phyloP scores from a whole-genome alignment of 2,797 vertebrate species.

The Lemur catta region DNA sequence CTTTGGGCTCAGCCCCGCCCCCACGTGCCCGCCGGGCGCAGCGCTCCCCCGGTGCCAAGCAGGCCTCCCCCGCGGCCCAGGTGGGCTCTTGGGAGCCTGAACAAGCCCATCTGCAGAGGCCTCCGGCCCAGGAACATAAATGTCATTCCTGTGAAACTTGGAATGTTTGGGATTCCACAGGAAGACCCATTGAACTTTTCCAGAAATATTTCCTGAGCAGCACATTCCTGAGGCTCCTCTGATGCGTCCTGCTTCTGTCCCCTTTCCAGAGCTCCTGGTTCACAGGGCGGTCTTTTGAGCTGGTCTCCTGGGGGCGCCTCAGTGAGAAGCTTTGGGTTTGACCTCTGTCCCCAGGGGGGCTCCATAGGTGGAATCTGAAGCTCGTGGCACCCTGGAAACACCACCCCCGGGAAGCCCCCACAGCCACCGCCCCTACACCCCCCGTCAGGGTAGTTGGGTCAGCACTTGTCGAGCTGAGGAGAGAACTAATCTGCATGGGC shows the following conservation, averaged over 20 bases:
- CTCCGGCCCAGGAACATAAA: neutral
- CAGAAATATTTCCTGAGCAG: constrained; percentile 32
- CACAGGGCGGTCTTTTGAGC: neutral
- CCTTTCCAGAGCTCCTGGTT: neutral
- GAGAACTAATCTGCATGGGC: neutral
- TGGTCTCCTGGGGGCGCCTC: neutral
- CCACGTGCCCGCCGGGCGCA: accelerated
- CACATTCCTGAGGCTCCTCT: constrained; percentile 40
- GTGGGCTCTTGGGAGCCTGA: neutral
- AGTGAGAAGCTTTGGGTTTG: neutral
- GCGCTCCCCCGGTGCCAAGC: accelerated
- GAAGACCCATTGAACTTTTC: constrained; percentile 8
- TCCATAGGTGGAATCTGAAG: neutral
- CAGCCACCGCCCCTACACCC: neutral
- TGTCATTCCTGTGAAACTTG: neutral
- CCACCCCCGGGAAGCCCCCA: neutral
- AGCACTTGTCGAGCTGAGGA: neutral
- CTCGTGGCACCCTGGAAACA: accelerated
- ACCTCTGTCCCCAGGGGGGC: neutral
- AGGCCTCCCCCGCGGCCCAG: neutral
- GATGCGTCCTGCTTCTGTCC: neutral
- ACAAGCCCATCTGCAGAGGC: neutral
- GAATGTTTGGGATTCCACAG: constrained; percentile 51
- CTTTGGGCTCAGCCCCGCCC: neutral
- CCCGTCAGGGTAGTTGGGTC: neutral